These are phyloP conservation scores for Eilema caniola DNA, from an alignment of 2,888 invertebrate genomes.

Conservation along the genomic window DNA sequence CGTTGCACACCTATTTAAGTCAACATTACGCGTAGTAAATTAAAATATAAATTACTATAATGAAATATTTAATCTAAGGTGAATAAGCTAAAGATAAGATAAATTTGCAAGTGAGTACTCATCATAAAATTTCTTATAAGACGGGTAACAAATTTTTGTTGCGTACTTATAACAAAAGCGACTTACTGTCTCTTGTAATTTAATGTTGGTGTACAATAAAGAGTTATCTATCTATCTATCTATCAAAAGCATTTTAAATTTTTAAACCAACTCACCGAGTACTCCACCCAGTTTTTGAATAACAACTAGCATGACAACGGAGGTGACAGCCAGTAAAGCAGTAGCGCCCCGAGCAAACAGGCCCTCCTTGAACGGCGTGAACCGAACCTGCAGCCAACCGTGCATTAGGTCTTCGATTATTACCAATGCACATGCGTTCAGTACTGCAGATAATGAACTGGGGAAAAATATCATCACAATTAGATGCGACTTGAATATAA, in stretches of 20 bases:
- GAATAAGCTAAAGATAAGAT: too few species aligned
- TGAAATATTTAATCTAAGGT: too few species aligned
- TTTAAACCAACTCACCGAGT: conserved; percentile 86
- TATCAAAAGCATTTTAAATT: neutral
- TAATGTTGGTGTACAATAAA: too few species aligned
- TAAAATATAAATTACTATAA: neutral
- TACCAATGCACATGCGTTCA: conserved; percentile 95
- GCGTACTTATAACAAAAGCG: too few species aligned
- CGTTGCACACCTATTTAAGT: neutral
- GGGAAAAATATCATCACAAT: conserved; percentile 33
- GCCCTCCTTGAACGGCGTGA: conserved; percentile 88
- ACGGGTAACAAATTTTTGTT: too few species aligned
- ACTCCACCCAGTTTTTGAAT: conserved; percentile 93
- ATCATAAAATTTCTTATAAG: too few species aligned
- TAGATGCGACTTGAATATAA: neutral
- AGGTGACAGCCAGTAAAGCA: conserved; percentile 88
- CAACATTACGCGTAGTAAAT: neutral
- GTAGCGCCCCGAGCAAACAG: conserved; percentile 89
- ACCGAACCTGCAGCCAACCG: conserved; percentile 88
- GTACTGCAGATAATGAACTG: conserved; percentile 95
- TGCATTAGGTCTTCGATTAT: conserved; percentile 94
- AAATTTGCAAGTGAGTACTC: too few species aligned
- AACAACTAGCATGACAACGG: conserved; percentile 89
- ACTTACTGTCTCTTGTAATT: too few species aligned
- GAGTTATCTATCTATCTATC: too few species aligned